Evolutionary conservation across 2,888 invertebrate species (phyloP), one percentile per base, ranked within the genome.

Genomic region (Plemyria rubiginata): DNA sequence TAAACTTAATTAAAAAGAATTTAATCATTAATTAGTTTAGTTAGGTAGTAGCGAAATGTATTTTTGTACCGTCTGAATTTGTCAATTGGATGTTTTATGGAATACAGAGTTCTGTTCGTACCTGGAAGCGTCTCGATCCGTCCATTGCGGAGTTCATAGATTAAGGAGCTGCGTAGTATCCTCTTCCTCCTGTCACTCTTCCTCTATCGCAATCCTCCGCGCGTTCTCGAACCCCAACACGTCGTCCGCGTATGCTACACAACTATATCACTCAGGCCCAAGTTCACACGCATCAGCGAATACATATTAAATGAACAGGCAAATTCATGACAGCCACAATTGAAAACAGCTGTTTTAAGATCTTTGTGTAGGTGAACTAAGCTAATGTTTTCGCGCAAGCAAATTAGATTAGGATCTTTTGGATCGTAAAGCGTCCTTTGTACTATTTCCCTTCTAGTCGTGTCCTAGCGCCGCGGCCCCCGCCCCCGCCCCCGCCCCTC

Each of bases 31-130:
- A 70, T 77, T 86, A 87, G 85, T 87, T 88, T 83, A 86, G 79
- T 85, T 88, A 88, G 85, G 75, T 80, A 72, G 85, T 90, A 89
- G 87, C 76, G 81, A 88, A 81, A 88, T 86, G 85, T 92, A 91
- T 91, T 91, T 91, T 91, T 91, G 85, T 91, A 91, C 78, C 76
- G 78, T 80, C 78, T 74, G 76, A 79, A 74, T 78, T 78, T 79
- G 89, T 88, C 90, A 88, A 89, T 88, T 88, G 81, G 75, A 76
- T 77, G 58, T 68, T 62, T 66, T 71, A 77, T 78, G 75, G 76
- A 68, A 67, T 70, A 73, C 70, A 72, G 72, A 70, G 75, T 86
- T 87, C 83, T 68, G 78, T 87, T 88, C 70, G 89, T 90, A 90
- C 89, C 88, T 90, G 89, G 80, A 76, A 78, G 79, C 22, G 22